phyloP scores from a whole-genome alignment of 2,113 vertebrate species.

The Silurus asotus region DNA sequence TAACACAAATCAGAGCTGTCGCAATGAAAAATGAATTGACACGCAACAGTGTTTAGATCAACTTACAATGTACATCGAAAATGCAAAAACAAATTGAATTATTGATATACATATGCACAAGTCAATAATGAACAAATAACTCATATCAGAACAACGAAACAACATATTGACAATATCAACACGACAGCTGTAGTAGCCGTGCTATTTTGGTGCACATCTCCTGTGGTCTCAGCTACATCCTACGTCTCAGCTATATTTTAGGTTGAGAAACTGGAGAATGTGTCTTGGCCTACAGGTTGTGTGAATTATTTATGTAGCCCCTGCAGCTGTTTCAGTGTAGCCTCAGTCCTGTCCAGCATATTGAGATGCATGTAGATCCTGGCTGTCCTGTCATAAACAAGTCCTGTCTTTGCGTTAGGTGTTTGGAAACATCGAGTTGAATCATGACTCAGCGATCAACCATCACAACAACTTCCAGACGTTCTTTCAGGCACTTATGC shows the following conservation, averaged over 20 bases:
- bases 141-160: not conserved
- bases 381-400: not conserved
- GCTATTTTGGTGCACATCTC: not conserved
- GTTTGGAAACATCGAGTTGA: slow-evolving; percentile 92
- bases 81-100: not conserved
- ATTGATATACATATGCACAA: not conserved
- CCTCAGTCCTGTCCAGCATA: not conserved
- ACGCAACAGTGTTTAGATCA: too few species aligned
- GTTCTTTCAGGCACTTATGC: slow-evolving; percentile 91
- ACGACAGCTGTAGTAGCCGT: not conserved
- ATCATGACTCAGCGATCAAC: slow-evolving; percentile 85
- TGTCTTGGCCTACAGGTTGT: slow-evolving; percentile 44
- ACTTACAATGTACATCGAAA: too few species aligned
- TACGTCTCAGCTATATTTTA: slow-evolving; percentile 24
- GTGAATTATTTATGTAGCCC: slow-evolving; percentile 57
- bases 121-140: not conserved
- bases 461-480: slow-evolving; percentile 96
- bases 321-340: slow-evolving; percentile 41
- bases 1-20: too few species aligned
- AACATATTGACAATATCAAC: not conserved
- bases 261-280: slow-evolving; percentile 28
- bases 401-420: slow-evolving; percentile 74
- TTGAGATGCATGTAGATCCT: slow-evolving; percentile 1
- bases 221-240: not conserved
- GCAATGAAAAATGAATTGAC: too few species aligned